Evolutionary conservation across 2,797 vertebrate genomes (phyloP).

Genomic region (Cheirogaleus major): DNA sequence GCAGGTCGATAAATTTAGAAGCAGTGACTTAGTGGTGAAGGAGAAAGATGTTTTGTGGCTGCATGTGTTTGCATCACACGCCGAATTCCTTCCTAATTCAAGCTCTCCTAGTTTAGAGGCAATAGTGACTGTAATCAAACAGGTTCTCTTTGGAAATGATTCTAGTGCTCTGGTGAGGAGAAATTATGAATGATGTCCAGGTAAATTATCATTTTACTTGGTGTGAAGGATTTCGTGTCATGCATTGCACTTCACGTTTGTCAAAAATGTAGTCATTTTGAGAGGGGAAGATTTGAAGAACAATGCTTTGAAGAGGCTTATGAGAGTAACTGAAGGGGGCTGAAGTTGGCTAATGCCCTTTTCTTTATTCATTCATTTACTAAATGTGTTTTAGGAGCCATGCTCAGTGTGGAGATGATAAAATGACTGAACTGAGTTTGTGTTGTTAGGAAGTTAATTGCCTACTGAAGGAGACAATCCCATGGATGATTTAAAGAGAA

Average conservation of each 20-base stretch:
- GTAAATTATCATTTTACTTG: not conserved
- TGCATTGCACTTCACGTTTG: accelerated
- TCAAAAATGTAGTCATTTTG: not conserved
- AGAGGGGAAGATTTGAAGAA: not conserved
- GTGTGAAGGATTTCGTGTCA: not conserved
- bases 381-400: not conserved
- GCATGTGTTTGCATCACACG: accelerated
- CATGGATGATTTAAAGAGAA: not conserved
- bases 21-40: not conserved
- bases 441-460: not conserved
- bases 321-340: not conserved
- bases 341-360: not conserved
- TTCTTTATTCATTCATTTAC: not conserved
- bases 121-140: not conserved
- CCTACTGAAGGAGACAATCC: not conserved
- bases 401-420: not conserved
- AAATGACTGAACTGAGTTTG: not conserved
- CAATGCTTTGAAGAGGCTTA: not conserved
- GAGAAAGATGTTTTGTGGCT: too few species aligned
- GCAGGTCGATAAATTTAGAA: not conserved
- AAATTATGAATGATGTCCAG: not conserved
- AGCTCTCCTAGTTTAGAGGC: not conserved
- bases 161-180: not conserved
- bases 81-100: not conserved
- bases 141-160: not conserved